Evolutionary conservation across 2,888 invertebrate genomes (phyloP).

Genomic region (Stenodera caucasica): DNA sequence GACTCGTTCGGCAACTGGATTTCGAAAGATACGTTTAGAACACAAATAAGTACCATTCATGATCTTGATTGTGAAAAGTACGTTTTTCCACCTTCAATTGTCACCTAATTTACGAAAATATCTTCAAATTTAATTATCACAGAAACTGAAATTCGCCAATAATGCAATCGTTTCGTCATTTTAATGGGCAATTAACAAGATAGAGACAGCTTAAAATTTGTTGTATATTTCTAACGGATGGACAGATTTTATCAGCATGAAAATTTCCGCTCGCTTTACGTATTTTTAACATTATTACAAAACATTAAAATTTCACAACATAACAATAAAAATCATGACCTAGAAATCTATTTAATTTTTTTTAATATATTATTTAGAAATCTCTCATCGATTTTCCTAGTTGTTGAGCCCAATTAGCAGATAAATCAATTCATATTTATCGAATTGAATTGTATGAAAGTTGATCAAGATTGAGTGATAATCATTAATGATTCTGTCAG

Average conservation of each 20-base stretch:
- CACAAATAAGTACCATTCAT: background rate
- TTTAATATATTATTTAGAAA: background rate
- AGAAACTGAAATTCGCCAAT: too few species aligned
- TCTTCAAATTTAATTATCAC: background rate
- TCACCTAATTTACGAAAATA: background rate
- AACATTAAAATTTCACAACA: background rate
- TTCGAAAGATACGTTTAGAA: background rate
- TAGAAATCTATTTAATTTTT: background rate
- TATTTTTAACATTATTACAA: background rate
- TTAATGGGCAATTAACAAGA: too few species aligned
- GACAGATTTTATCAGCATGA: background rate
- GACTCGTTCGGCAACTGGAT: background rate
- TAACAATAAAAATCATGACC: background rate
- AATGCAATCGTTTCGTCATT: too few species aligned
- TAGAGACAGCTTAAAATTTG: background rate
- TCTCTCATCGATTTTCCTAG: background rate
- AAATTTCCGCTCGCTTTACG: background rate
- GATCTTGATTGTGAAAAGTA: background rate
- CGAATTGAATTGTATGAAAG: background rate
- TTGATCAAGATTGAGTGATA: background rate
- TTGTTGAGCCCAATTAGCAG: background rate
- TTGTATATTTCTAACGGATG: background rate
- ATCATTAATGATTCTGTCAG: background rate
- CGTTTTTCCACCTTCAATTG: too few species aligned
- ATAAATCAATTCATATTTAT: background rate